A percentile compares a stretch with the other conserved stretches of the same genome.
phyloP scores from a whole-genome alignment of 2,888 invertebrate species.

The Candidula unifasciata region DNA sequence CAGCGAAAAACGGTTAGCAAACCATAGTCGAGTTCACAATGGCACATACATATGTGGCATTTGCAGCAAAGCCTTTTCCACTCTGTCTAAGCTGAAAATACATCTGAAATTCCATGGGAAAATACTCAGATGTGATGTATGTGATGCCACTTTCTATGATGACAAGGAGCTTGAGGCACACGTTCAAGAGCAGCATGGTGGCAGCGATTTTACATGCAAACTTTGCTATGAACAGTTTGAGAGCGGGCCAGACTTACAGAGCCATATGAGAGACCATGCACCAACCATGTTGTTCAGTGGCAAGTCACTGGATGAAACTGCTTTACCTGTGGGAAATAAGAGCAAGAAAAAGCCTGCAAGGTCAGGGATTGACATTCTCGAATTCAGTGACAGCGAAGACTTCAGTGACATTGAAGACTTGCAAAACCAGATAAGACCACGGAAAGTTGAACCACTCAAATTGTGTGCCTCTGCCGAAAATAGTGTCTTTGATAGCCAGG shows the following conservation, averaged over 20 bases:
- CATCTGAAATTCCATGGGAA: slow-evolving; percentile 40
- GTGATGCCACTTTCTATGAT: slow-evolving; percentile 30
- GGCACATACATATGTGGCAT: slow-evolving; percentile 40
- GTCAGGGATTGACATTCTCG: background rate
- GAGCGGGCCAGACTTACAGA: slow-evolving; percentile 23
- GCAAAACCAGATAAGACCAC: background rate
- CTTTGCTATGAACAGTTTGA: slow-evolving; percentile 45
- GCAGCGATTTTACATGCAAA: slow-evolving; percentile 28
- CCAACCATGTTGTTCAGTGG: slow-evolving; percentile 52
- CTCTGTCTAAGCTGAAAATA: slow-evolving; percentile 38
- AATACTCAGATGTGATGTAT: slow-evolving; percentile 38
- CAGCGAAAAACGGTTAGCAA: slow-evolving; percentile 41
- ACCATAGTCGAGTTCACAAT: slow-evolving; percentile 26
- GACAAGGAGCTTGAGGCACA: slow-evolving; percentile 35
- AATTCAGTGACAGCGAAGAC: slow-evolving; percentile 30
- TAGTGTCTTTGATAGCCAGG: slow-evolving; percentile 2
- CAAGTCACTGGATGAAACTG: slow-evolving; percentile 32
- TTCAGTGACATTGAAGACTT: slow-evolving; percentile 33
- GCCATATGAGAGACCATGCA: slow-evolving; percentile 44
- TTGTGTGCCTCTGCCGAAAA: slow-evolving; percentile 15
- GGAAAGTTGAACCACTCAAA: background rate
- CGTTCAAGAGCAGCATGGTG: slow-evolving; percentile 6
- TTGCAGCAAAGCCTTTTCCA: slow-evolving; percentile 36
- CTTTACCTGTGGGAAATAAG: background rate
- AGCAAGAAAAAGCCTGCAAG: background rate